These are phyloP conservation scores for Nannobrachium achirus DNA, from an alignment of 2,113 vertebrate species.

Conservation along the genomic window DNA sequence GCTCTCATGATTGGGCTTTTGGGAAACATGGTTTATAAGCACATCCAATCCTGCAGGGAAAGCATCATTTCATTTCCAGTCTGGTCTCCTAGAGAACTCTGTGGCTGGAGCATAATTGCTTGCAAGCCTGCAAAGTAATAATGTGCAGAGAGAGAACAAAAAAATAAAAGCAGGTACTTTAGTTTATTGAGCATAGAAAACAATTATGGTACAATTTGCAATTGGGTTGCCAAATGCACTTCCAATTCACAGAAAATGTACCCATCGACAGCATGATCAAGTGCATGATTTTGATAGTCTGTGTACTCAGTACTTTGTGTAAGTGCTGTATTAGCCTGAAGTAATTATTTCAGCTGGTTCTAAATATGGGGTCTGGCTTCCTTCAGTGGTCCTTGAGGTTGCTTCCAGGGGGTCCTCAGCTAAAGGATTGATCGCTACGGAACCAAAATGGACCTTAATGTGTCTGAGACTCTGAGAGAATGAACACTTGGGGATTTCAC, in stretches of 20 bases:
- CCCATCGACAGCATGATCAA: conserved; percentile 49
- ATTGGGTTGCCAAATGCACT: conserved; percentile 18
- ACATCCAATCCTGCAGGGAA: conserved; percentile 12
- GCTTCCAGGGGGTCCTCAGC: too few relatives aligned
- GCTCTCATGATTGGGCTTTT: conserved; percentile 26
- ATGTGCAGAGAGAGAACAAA: conserved; percentile 13
- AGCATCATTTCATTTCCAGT: conserved; percentile 19
- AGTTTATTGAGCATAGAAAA: conserved; percentile 45
- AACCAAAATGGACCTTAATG: too few relatives aligned
- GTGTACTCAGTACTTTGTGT: conserved; percentile 51
- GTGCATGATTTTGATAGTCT: conserved; percentile 38
- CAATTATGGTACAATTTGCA: conserved; percentile 39
- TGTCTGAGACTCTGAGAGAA: too few relatives aligned
- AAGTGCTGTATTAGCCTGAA: conserved; percentile 27
- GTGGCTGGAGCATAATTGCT: conserved; percentile 33
- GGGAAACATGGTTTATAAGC: conserved; percentile 11
- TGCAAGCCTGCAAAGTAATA: conserved; percentile 36
- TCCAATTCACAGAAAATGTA: conserved; percentile 42
- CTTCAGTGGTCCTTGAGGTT: too few relatives aligned
- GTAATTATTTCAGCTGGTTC: conserved; percentile 51
- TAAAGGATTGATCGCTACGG: too few relatives aligned
- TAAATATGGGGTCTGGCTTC: too few relatives aligned
- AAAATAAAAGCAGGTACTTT: conserved; percentile 18
- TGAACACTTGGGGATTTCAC: too few relatives aligned
- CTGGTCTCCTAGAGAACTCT: conserved; percentile 14